Evolutionary conservation across 2,888 invertebrate genomes (phyloP), one percentile per base, ranked within the genome.

Genomic region (Drosophila borealis): DNA sequence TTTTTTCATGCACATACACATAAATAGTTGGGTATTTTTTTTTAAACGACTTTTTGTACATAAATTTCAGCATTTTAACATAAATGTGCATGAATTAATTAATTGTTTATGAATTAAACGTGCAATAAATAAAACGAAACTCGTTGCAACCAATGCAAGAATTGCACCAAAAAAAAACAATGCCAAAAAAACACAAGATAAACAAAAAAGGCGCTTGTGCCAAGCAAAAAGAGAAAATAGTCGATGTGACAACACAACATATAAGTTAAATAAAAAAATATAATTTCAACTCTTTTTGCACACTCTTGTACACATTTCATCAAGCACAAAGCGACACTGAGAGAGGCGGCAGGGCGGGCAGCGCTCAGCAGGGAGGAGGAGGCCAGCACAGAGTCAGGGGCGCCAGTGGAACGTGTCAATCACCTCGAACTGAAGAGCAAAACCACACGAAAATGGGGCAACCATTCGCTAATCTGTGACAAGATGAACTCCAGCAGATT

Each of bases 81-180:
- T 82, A 68, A 85, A 78, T 70, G 48, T 88, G 85, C 89, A 85
- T 85, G 85, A 85, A 85, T 85, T 85, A 85, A 85, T 88, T 89
- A 89, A 85, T 75, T 89, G 89, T 86, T 89, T 86, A 88, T 87
- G 83, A 90, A 89, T 89, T 89, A 89, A 88, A 89, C 80, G 81
- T 86, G 87, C 80, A 78, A 78, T 71, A 81, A 76, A 74, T 67
- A 69, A 67, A 72, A 54, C 66, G 61, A 77, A 82, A 55, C 39
- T 42, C 29, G 48, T 46, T 80, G 88, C 89, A 72, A 77, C 74
- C 78, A 72, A 71, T 76, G 55, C 55, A 59, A 74, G 76, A 77
- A 89, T 74, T 75, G 70, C 60, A 61, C 36, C 55, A 78, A 29
- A 25, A 78, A 74, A 66, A 77, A 87, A 73, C 79, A 78, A 84